phyloP scores from a whole-genome alignment of 2,888 invertebrate species.

The Lasioglossum oenotherae region DNA sequence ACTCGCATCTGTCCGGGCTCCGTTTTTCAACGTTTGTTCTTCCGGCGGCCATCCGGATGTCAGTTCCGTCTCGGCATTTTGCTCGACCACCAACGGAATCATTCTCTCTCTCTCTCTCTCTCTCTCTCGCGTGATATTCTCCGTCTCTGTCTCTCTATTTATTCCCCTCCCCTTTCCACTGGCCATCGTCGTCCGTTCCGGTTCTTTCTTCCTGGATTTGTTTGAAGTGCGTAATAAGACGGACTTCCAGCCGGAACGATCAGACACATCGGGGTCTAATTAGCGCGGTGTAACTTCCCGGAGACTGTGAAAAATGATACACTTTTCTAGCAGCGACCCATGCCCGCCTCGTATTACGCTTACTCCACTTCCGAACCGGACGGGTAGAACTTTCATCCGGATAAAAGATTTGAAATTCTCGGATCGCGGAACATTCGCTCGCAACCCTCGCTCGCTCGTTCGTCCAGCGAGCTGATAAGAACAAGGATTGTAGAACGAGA shows the following conservation, averaged over 20 bases:
- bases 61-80: slow-evolving; percentile 63
- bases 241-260: slow-evolving; percentile 39
- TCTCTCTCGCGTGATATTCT: background rate
- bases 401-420: background rate
- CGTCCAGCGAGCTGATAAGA: background rate
- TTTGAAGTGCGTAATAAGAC: slow-evolving; percentile 55
- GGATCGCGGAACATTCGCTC: background rate
- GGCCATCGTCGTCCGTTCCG: slow-evolving; percentile 42
- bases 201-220: slow-evolving; percentile 55
- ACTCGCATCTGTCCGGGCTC: slow-evolving; percentile 68
- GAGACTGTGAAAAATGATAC: background rate
- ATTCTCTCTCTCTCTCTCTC: slow-evolving; percentile 1
- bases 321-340: background rate
- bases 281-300: slow-evolving; percentile 44
- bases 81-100: slow-evolving; percentile 49
- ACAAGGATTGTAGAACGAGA: slow-evolving; percentile 16
- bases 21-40: slow-evolving; percentile 70
- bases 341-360: background rate
- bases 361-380: background rate
- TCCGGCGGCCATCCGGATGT: slow-evolving; percentile 68
- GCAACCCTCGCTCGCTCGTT: background rate
- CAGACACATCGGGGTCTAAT: slow-evolving; percentile 39
- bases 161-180: slow-evolving; percentile 15
- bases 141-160: background rate
- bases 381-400: background rate